These are phyloP conservation scores for Perca schrenkii DNA, from an alignment of 2,113 vertebrate genomes.

Conservation along the genomic window DNA sequence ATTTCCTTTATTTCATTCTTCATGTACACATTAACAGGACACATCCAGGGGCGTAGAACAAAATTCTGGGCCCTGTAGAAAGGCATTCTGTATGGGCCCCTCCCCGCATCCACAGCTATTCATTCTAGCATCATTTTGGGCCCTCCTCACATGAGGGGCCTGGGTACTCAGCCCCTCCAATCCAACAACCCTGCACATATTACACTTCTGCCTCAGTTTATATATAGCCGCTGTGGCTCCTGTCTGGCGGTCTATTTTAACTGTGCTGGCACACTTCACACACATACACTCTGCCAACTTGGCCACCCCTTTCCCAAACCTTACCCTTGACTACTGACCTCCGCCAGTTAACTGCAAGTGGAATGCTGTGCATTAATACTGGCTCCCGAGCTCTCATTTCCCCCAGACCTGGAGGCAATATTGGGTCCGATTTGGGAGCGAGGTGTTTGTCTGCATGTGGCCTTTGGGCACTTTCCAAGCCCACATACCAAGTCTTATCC, in stretches of 20 bases:
- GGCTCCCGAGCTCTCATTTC: constrained; percentile 15
- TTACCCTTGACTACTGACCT: constrained; percentile 22
- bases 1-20: not conserved
- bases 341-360: constrained; percentile 1
- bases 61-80: too few relatives aligned
- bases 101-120: too few relatives aligned
- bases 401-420: constrained; percentile 5
- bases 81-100: too few relatives aligned
- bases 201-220: not conserved
- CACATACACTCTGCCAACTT: constrained; percentile 11
- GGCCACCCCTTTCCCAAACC: too few relatives aligned
- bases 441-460: constrained; percentile 36
- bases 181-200: too few relatives aligned
- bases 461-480: constrained; percentile 29
- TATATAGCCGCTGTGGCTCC: constrained; percentile 7
- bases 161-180: too few relatives aligned
- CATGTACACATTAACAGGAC: constrained; percentile 8
- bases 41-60: too few relatives aligned
- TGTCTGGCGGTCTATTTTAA: constrained; percentile 1
- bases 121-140: too few relatives aligned
- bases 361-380: not conserved
- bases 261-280: constrained; percentile 19
- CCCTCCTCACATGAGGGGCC: too few relatives aligned
- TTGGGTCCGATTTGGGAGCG: constrained; percentile 37
- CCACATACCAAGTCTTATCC: constrained; percentile 5